A percentile compares a stretch with the other conserved stretches of the same genome.
Conservation (phyloP, 2,797 vertebrate genomes). For the Crotalus adamanteus region DNA sequence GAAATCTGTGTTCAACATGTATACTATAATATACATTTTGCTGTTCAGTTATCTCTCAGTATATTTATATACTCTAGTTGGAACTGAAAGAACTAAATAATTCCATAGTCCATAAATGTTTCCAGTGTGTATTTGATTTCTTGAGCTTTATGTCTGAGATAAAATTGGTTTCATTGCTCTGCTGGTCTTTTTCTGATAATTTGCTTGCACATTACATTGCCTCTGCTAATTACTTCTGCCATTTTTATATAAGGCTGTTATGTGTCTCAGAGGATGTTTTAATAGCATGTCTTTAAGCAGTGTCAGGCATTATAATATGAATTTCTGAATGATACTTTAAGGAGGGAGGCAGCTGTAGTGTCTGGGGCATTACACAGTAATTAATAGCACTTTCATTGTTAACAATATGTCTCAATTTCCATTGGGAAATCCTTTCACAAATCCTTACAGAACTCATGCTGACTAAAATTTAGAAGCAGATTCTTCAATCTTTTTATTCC, state of each 20-base stretch:
- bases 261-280: slow-evolving; percentile 43
- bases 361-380: background rate
- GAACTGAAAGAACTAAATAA: background rate
- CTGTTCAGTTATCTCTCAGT: background rate
- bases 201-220: slow-evolving; percentile 52
- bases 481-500: background rate
- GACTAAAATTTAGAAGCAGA: slow-evolving; percentile 18
- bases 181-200: slow-evolving; percentile 60
- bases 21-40: background rate
- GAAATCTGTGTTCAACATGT: background rate
- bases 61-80: slow-evolving; percentile 5
- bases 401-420: background rate
- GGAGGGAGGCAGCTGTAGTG: background rate
- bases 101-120: slow-evolving; percentile 46
- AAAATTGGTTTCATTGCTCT: slow-evolving; percentile 57
- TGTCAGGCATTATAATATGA: slow-evolving; percentile 57
- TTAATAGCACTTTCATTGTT: slow-evolving; percentile 17
- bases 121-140: background rate
- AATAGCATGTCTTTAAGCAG: slow-evolving; percentile 55
- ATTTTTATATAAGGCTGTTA: slow-evolving; percentile 44
- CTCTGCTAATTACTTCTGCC: slow-evolving; percentile 66
- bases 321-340: slow-evolving; percentile 53
- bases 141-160: slow-evolving; percentile 38
- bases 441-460: slow-evolving; percentile 10
- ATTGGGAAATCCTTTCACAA: background rate